Percentiles rank a stretch among this genome's conserved stretches.
Conservation (phyloP, 2,113 vertebrate genomes). For the Protobothrops flavoviridis region DNA sequence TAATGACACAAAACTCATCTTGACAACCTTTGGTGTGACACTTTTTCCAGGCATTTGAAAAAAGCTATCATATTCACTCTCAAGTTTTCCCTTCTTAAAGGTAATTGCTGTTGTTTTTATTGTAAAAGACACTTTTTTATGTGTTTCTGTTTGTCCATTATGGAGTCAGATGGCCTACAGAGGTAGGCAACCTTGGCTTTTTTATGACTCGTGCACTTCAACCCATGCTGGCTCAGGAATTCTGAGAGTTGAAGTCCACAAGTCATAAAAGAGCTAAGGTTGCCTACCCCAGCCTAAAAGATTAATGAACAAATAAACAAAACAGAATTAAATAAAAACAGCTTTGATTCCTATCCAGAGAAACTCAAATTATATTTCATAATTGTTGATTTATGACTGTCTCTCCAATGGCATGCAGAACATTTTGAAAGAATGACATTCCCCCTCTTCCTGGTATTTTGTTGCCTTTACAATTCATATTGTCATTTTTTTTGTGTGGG, state of each 20-base stretch:
- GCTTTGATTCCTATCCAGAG: neutral
- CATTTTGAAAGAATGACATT: neutral
- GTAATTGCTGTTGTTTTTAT: neutral
- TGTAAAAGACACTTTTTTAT: neutral
- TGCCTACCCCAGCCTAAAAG: neutral
- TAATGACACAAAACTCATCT: neutral
- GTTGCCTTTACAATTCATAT: neutral
- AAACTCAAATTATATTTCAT: neutral
- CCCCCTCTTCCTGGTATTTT: neutral
- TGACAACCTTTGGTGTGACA: neutral
- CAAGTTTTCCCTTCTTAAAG: neutral
- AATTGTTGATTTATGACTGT: neutral
- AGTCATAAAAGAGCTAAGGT: too few relatives aligned
- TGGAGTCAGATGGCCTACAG: neutral
- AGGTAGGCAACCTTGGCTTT: too few relatives aligned
- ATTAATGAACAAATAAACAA: neutral
- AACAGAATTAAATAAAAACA: neutral
- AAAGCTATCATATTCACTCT: neutral
- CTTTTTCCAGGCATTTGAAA: neutral
- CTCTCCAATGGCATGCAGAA: neutral
- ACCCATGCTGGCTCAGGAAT: too few relatives aligned
- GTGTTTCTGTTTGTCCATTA: neutral
- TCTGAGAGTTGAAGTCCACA: too few relatives aligned
- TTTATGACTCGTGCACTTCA: too few relatives aligned
- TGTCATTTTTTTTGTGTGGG: neutral